Percentiles rank a stretch among this genome's conserved stretches.
Conservation (phyloP, 2,113 vertebrate genomes). For the Podiceps cristatus region DNA sequence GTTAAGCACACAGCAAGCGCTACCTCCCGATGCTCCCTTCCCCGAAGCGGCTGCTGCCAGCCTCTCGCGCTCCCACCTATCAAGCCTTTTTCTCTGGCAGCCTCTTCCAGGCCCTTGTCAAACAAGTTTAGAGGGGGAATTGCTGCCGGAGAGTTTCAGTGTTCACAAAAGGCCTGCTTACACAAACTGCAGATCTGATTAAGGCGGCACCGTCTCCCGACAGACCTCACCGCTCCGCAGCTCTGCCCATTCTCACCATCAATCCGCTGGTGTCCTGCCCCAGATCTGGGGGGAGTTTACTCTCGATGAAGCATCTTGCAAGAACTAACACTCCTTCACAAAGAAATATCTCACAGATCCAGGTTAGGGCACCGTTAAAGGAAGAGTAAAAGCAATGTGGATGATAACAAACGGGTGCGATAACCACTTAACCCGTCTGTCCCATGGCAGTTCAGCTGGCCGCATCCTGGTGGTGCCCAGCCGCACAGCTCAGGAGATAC, state of each 20-base stretch:
- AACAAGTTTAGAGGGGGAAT: conserved; percentile 24
- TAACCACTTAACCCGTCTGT: not conserved
- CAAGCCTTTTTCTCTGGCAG: not conserved
- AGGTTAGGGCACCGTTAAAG: not conserved
- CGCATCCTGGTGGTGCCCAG: not conserved
- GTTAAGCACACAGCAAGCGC: not conserved
- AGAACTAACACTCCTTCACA: not conserved
- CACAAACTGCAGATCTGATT: not conserved
- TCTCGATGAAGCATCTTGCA: not conserved
- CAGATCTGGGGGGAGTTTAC: not conserved
- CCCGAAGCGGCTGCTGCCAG: not conserved
- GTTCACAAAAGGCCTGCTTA: not conserved
- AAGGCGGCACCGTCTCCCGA: not conserved
- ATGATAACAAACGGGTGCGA: not conserved
- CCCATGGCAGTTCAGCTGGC: not conserved
- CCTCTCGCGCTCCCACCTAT: fast-evolving
- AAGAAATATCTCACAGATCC: not conserved
- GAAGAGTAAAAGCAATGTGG: not conserved
- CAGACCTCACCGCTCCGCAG: not conserved
- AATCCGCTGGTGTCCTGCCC: not conserved
- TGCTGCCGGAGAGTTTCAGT: not conserved
- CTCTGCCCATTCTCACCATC: not conserved
- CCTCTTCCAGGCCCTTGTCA: not conserved
- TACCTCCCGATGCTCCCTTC: not conserved
- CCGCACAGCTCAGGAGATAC: not conserved